phyloP scores from a whole-genome alignment of 2,113 vertebrate genomes.

The Scartelaos histophorus region DNA sequence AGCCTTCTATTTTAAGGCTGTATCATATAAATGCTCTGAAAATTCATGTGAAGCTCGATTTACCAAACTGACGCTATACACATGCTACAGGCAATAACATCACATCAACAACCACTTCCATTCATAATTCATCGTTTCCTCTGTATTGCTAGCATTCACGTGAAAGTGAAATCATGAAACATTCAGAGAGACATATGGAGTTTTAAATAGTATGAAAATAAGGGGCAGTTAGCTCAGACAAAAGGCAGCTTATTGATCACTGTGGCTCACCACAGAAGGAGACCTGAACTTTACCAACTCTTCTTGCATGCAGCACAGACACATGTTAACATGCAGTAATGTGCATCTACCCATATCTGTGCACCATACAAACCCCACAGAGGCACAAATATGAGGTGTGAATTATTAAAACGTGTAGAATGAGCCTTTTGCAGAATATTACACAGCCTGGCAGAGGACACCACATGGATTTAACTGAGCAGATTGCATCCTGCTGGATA shows the following conservation, averaged over 20 bases:
- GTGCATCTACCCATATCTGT: slow-evolving; percentile 2
- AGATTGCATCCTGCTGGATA: neutral
- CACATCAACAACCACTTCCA: slow-evolving; percentile 30
- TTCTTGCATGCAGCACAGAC: slow-evolving; percentile 32
- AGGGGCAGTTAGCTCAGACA: slow-evolving; percentile 27
- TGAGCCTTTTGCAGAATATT: slow-evolving; percentile 37
- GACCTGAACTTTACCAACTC: slow-evolving; percentile 4
- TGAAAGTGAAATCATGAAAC: slow-evolving; percentile 23
- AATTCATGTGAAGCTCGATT: slow-evolving; percentile 9
- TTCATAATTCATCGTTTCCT: slow-evolving; percentile 42
- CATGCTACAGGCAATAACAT: slow-evolving; percentile 16
- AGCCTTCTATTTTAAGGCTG: neutral
- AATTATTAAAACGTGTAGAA: slow-evolving; percentile 25
- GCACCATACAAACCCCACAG: slow-evolving; percentile 6
- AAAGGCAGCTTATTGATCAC: slow-evolving; percentile 35
- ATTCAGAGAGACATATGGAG: slow-evolving; percentile 36
- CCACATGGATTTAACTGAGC: neutral
- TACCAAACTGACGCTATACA: slow-evolving; percentile 12
- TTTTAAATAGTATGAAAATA: slow-evolving; percentile 34
- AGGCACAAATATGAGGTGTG: slow-evolving; percentile 31
- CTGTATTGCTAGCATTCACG: slow-evolving; percentile 25
- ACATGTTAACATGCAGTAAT: slow-evolving; percentile 45
- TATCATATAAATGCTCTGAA: slow-evolving; percentile 5
- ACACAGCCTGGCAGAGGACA: neutral
- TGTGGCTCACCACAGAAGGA: slow-evolving; percentile 23